A percentile compares a stretch with the other conserved stretches of the same genome.
phyloP scores from a whole-genome alignment of 2,797 vertebrate genomes.

The Melanotaenia parkinsoni region DNA sequence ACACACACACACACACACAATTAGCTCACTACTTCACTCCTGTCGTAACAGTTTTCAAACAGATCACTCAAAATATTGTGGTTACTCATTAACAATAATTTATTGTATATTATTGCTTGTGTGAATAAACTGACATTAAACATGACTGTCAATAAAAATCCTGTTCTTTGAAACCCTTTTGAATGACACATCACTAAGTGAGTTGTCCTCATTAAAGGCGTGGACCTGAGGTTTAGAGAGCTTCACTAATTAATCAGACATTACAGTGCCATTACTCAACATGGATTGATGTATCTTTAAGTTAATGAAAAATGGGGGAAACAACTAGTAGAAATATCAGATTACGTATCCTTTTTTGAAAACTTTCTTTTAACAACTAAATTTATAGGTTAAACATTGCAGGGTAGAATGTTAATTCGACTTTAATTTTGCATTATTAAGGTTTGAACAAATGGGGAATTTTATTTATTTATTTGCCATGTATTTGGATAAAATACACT shows the following conservation, averaged over 20 bases:
- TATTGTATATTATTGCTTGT: conserved; percentile 64
- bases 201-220: not conserved
- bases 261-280: not conserved
- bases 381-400: not conserved
- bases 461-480: not conserved
- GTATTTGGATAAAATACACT: not conserved
- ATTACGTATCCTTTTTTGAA: no score
- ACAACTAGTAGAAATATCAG: no score
- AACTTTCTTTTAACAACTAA: not conserved
- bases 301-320: not conserved
- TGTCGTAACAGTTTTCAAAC: conserved; percentile 11
- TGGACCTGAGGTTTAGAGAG: not conserved
- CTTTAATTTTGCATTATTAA: not conserved
- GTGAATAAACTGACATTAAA: conserved; percentile 66
- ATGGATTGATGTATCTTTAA: not conserved
- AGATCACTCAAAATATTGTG: conserved; percentile 7
- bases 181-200: not conserved
- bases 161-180: conserved; percentile 2
- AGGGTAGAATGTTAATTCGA: not conserved
- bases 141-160: conserved; percentile 31
- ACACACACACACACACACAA: not conserved
- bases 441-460: not conserved
- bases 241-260: not conserved
- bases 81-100: conserved; percentile 41
- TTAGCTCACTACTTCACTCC: not conserved